Base-by-base conservation (phyloP, 2,113 vertebrate genomes). In the Calypte anna region DNA sequence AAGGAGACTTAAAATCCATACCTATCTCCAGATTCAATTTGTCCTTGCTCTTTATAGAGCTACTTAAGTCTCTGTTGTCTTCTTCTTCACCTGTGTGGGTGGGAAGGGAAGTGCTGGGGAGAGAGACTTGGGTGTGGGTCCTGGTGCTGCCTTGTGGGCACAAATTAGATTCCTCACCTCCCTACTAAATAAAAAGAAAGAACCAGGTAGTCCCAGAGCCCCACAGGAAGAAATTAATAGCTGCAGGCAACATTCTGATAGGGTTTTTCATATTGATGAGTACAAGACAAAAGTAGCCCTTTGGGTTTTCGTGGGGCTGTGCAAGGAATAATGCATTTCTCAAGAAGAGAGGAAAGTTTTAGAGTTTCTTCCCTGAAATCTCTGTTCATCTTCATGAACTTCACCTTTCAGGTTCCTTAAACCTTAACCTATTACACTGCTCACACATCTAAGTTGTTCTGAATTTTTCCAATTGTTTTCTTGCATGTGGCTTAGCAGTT, bases 31-130 rank as follows among this genome's bases (percentile, higher is more conserved):
- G 7, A 59, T 33, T 68, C 30, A 57, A 81, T 87, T 54, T 62
- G 8, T 8, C 33, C 82, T 70, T 3, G 2, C 9, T 82, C 9
- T 61, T 66, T n/a, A 23, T 25, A 61, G 66, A 82, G 16, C 16
- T 66, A 40, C 40, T 59, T 38, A 38, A 38, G 36, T 38, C 36
- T 38, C 36, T 38, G 36, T 38, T 9, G 36, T 38, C 36, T 38
- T 10, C 36, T 38, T 38, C 36, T 15, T 28, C 53, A 21, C 30
- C 2, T 1, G 2, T 1, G 4, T 8, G 19, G 10, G 44, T 2
- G 14, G 21, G 21, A 59, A 81, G 7, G 68, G 7, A 5, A 70
- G 27, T 0, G 1, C 22, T 28, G 33, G 14, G 12, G 23, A n/a
- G 43, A 30, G 31, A 30, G 31, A 17, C 55, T 51, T 43, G 28